These are phyloP conservation scores for Folsomia manolachei DNA, from an alignment of 2,888 invertebrate genomes.

Conservation along the genomic window DNA sequence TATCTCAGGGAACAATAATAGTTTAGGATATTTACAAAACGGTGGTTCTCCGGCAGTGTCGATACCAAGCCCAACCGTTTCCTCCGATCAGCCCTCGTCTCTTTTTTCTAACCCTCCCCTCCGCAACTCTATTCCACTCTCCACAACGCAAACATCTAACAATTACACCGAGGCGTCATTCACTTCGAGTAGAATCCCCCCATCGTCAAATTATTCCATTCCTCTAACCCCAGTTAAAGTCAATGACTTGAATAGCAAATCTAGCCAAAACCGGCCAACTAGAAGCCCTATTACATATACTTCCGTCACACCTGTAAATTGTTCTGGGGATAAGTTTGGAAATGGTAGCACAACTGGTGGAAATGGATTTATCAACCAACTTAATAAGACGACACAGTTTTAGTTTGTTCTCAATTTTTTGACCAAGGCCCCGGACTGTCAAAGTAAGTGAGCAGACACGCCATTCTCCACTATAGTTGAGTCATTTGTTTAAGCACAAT, in stretches of 20 bases:
- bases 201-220: conserved; percentile 10
- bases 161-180: conserved; percentile 35
- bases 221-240: not conserved
- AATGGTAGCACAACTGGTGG: conserved; percentile 33
- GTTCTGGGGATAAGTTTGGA: conserved; percentile 38
- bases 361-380: conserved; percentile 41
- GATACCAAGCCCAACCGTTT: not conserved
- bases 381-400: conserved; percentile 44
- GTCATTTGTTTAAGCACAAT: too few species aligned
- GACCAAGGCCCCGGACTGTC: too few species aligned
- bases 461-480: too few species aligned
- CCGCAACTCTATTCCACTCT: conserved; percentile 20
- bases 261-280: not conserved
- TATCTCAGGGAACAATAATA: conserved; percentile 7
- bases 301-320: conserved; percentile 13
- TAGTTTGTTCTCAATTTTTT: too few species aligned
- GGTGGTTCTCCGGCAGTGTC: not conserved
- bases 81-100: not conserved
- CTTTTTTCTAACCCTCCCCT: conserved; percentile 11
- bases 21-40: not conserved
- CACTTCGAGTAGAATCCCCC: not conserved
- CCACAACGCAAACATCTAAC: conserved; percentile 36
- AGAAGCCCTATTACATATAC: conserved; percentile 26
- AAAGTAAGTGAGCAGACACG: too few species aligned
- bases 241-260: not conserved